Base-by-base conservation (phyloP, 2,888 invertebrate genomes). In the Opisthograptis luteolata region DNA sequence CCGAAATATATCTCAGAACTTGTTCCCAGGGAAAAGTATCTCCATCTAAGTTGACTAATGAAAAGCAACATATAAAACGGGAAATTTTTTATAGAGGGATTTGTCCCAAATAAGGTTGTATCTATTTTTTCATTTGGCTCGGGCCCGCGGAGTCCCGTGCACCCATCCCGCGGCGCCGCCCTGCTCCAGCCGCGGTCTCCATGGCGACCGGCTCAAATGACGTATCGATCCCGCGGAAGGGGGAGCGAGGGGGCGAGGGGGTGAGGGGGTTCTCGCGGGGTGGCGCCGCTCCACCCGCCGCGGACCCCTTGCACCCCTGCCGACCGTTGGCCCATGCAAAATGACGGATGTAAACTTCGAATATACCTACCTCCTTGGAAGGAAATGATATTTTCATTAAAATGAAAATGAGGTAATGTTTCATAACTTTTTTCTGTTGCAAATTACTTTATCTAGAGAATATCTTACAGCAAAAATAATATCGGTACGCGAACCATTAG, bases 131-230 rank as follows among this genome's bases (percentile, higher is more conserved):
- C 73, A 83, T 81, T 81, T 76, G 81, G 73, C 68, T 59, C 32
- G 62, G 73, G 72, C 68, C 71, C 76, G 79, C 75, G 77, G 75
- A 76, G 81, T 76, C 79, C 80, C 81, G 83, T 84, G 86, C 84
- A 82, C 81, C 80, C 81, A 78, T 77, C 80, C 80, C 82, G 84
- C 83, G 86, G 86, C 83, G 86, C 87, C 87, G 84, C 88, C 87
- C 87, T 87, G 87, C 88, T 82, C 86, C 75, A 81, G 82, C 87
- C 90, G 89, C 89, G 89, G 91, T 91, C 83, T 88, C 89, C 90
- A 91, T 90, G 90, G 89, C 85, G 85, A 91, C 91, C 89, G 80
- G 87, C 89, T 89, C 88, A 87, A 90, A 90, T 90, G 90, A 90
- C 90, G 90, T 90, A 90, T 90, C 88, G 89, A 89, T 89, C 89